These are phyloP conservation scores for Protobothrops mucrosquamatus DNA, from an alignment of 2,113 vertebrate genomes.

Conservation along the genomic window DNA sequence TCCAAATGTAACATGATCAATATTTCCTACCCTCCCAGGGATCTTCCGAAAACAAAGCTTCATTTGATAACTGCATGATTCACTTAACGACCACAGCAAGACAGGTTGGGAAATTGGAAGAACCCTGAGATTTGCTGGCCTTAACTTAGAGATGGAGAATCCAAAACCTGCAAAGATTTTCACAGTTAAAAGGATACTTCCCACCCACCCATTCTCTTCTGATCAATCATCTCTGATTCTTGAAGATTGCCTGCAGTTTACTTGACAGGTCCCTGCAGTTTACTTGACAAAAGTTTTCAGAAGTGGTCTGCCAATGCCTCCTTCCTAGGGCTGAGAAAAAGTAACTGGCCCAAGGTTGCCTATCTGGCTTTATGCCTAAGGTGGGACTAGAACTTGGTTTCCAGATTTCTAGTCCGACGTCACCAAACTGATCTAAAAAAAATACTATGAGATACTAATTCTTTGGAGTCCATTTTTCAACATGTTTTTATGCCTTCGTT, in stretches of 20 bases:
- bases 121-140: not conserved
- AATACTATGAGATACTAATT: not conserved
- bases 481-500: not conserved
- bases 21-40: not conserved
- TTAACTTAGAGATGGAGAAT: not conserved
- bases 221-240: not conserved
- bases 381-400: not conserved
- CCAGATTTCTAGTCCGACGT: not conserved
- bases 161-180: too few relatives aligned
- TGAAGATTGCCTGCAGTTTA: too few relatives aligned
- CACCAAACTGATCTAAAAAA: too few relatives aligned
- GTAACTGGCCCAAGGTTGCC: not conserved
- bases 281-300: not conserved
- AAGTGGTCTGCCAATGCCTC: too few relatives aligned
- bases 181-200: too few relatives aligned
- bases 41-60: not conserved
- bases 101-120: not conserved
- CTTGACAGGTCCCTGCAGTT: not conserved
- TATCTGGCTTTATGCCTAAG: not conserved
- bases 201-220: not conserved
- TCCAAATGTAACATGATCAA: not conserved
- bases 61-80: not conserved
- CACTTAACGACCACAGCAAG: not conserved
- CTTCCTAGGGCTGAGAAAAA: not conserved
- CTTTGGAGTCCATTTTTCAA: not conserved